Evolutionary conservation across 2,113 vertebrate species (phyloP).

Genomic region (Oncorhynchus kisutch): DNA sequence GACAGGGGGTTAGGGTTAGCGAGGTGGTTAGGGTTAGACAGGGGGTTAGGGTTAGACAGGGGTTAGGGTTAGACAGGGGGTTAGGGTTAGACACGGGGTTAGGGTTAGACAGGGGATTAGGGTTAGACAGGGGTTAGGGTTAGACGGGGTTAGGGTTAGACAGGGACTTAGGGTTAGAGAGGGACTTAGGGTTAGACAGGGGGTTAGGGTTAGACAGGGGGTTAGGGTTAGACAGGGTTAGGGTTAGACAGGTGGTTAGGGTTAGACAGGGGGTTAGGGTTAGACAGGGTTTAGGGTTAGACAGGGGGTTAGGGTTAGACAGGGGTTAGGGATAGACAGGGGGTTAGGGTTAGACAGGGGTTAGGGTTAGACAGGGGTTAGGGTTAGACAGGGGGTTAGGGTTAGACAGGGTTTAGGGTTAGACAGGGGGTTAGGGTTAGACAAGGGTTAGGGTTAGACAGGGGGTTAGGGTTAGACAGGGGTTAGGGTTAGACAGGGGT

Average conservation of each 20-base stretch:
- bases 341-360: background rate
- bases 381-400: background rate
- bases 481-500: background rate
- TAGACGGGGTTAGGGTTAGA: background rate
- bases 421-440: too few species aligned
- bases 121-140: background rate
- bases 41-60: background rate
- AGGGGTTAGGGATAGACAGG: too few species aligned
- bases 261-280: background rate
- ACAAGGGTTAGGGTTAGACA: background rate
- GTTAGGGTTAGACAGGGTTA: background rate
- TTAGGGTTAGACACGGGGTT: background rate
- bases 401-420: background rate
- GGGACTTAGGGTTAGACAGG: too few species aligned
- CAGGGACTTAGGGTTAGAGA: background rate
- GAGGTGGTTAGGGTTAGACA: too few species aligned
- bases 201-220: background rate
- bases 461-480: background rate
- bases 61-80: background rate
- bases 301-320: background rate
- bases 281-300: too few species aligned
- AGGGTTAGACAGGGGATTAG: background rate
- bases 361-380: too few species aligned
- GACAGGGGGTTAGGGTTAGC: too few species aligned
- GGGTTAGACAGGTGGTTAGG: too few species aligned